A percentile compares a stretch with the other conserved stretches of the same genome.
phyloP scores from a whole-genome alignment of 2,113 vertebrate species.

The Tyrannus savana region DNA sequence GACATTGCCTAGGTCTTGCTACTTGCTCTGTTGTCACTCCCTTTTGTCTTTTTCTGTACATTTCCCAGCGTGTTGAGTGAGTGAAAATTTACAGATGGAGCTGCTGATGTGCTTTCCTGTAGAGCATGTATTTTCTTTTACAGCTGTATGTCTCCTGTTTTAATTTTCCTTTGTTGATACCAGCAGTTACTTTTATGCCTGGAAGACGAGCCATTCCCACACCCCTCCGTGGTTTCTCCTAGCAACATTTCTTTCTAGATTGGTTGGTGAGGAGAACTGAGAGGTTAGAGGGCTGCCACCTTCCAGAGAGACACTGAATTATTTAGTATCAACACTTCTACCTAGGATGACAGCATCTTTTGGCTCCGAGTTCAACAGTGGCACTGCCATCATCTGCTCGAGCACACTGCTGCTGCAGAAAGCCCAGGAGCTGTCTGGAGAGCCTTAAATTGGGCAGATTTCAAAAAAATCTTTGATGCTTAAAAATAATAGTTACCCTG shows the following conservation, averaged over 20 bases:
- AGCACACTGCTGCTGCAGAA: background rate
- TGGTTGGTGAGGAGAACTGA: conserved; percentile 7
- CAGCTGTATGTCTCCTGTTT: background rate
- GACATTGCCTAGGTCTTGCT: background rate
- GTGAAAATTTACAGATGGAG: conserved; percentile 24
- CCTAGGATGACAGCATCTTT: background rate
- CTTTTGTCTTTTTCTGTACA: conserved; percentile 35
- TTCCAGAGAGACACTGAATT: conserved; percentile 42
- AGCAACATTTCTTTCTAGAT: conserved; percentile 38
- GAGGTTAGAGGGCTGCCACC: background rate
- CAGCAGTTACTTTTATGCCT: conserved; percentile 27
- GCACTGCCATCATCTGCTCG: background rate
- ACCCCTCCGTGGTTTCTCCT: conserved; percentile 15
- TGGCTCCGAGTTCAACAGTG: background rate
- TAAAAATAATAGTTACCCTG: background rate
- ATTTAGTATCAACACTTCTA: conserved; percentile 13
- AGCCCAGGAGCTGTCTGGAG: background rate
- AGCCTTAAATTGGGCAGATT: background rate
- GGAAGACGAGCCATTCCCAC: background rate
- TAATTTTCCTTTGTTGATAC: conserved; percentile 35
- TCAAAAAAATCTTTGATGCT: background rate
- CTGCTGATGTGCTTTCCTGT: conserved; percentile 43
- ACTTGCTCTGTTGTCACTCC: background rate
- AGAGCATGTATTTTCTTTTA: conserved; percentile 43
- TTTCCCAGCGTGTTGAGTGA: conserved; percentile 6